phyloP scores from a whole-genome alignment of 1,140 invertebrate genomes.

The Tetraneura akinire region DNA sequence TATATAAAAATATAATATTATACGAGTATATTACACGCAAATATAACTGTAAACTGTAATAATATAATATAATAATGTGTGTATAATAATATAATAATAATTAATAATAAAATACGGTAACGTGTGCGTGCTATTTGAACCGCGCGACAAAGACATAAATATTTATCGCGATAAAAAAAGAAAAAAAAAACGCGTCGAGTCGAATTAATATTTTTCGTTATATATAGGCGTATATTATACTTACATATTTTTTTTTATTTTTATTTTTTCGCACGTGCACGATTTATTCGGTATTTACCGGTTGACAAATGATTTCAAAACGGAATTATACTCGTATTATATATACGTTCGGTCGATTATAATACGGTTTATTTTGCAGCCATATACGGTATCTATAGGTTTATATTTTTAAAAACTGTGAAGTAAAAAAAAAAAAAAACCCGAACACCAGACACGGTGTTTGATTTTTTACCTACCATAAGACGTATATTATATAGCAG shows the following conservation, averaged over 20 bases:
- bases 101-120: too few species aligned
- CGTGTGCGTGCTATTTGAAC: too few species aligned
- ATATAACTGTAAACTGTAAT: too few species aligned
- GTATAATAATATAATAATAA: too few species aligned
- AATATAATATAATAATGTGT: too few species aligned
- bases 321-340: neutral
- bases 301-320: constrained; percentile 8
- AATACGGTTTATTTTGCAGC: constrained; percentile 4
- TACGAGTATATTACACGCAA: too few species aligned
- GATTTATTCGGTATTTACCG: neutral
- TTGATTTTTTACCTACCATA: neutral
- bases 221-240: too few species aligned
- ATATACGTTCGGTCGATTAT: neutral
- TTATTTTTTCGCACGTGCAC: neutral
- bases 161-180: too few species aligned
- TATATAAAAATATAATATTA: too few species aligned
- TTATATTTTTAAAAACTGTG: neutral
- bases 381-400: neutral
- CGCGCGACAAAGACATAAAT: too few species aligned
- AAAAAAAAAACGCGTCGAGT: too few species aligned
- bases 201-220: constrained; percentile 6
- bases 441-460: neutral
- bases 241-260: neutral
- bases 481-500: too few species aligned
- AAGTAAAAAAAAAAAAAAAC: constrained; percentile 1